Evolutionary conservation across 2,888 invertebrate genomes (phyloP), one percentile per base, ranked within the genome.

Genomic region (Zaprionus bogoriensis): DNA sequence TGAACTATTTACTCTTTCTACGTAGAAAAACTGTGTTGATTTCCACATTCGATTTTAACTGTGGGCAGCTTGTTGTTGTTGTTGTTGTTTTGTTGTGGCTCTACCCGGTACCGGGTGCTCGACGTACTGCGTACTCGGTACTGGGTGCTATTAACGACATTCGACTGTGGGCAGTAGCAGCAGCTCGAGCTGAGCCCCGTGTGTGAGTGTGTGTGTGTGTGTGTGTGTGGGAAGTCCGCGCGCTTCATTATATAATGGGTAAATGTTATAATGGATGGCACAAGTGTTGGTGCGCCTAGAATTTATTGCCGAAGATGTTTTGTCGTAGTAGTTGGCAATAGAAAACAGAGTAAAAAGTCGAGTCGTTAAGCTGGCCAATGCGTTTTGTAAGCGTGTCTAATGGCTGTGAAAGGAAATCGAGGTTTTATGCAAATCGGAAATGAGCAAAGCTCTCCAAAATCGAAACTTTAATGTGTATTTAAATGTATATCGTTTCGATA

Each of bases 211-310:
- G 4, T 19, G 14, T 19, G 6, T 23, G 4, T 3, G 27, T 7
- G 9, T 4, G n/a, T 45, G 73, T 82, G 79, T 73, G 83, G 83
- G 83, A 51, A 50, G 73, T 55, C 65, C 71, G 59, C 62, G 62
- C 53, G 71, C 55, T 77, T 68, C 80, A 79, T 81, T 81, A 86
- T 77, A 77, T 86, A 86, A 81, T 83, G 68, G 32, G 14, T 27
- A 55, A 77, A 51, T n/a, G n/a, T n/a, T n/a, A n/a, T n/a, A n/a
- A n/a, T 48, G 50, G 54, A 59, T 67, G 58, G 46, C 25, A 47
- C 74, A 67, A 72, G 74, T 72, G 74, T 67, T 78, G 48, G 44
- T 73, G 53, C 50, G 58, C 38, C 59, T 52, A 73, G 62, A 79
- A 79, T 77, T 72, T 79, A 72, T 79, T 63, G 50, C 53, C 42